These are phyloP conservation scores for Xenopus borealis DNA, from an alignment of 2,113 vertebrate genomes.

Conservation along the genomic window DNA sequence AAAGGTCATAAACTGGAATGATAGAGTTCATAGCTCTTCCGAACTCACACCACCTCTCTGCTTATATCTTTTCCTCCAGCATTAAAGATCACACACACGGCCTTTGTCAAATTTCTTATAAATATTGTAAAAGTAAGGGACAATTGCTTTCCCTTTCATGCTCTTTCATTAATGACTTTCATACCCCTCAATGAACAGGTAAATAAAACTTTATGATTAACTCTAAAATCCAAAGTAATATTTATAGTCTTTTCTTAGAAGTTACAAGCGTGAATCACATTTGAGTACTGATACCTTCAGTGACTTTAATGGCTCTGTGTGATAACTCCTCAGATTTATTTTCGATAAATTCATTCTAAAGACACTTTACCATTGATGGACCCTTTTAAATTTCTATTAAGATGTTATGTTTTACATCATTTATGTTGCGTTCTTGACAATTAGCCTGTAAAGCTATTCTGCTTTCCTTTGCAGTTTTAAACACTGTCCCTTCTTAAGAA, in stretches of 20 bases:
- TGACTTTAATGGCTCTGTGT: constrained; percentile 30
- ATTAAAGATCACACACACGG: constrained; percentile 67
- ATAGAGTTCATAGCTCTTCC: constrained; percentile 58
- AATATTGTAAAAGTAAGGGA: constrained; percentile 51
- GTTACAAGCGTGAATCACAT: constrained; percentile 35
- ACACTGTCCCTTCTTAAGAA: not conserved
- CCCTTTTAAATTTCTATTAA: constrained; percentile 40
- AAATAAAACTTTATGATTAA: constrained; percentile 59
- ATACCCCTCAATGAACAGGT: constrained; percentile 50
- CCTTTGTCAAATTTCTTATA: constrained; percentile 61
- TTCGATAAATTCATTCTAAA: constrained; percentile 43
- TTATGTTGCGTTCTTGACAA: constrained; percentile 39
- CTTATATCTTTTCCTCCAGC: constrained; percentile 74
- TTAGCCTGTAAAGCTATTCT: constrained; percentile 21
- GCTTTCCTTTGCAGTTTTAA: constrained; percentile 15
- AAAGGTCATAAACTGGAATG: constrained; percentile 72
- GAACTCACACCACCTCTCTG: constrained; percentile 70
- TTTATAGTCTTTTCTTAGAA: constrained; percentile 46
- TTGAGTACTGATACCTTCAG: constrained; percentile 12
- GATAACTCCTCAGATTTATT: constrained; percentile 38
- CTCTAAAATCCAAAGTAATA: constrained; percentile 55
- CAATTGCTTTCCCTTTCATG: constrained; percentile 26
- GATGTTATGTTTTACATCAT: constrained; percentile 43
- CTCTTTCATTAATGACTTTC: constrained; percentile 38
- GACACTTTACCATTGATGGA: constrained; percentile 44